Base-by-base conservation (phyloP, 1,140 invertebrate species). In the Drosophila setifemur region DNA sequence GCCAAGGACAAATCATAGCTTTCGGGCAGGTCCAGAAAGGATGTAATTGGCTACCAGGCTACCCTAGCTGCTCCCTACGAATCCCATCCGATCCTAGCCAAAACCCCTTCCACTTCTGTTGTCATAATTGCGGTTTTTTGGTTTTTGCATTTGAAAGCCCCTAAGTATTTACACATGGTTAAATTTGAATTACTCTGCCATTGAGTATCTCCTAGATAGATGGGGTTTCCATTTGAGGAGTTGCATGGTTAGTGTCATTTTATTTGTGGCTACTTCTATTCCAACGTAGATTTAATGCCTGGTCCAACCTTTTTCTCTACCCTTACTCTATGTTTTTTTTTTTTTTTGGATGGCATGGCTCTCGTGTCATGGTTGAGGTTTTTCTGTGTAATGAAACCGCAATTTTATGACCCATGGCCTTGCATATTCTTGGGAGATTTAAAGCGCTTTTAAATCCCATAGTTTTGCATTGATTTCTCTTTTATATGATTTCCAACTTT, bases 101-200 rank as follows among this genome's bases (percentile, higher is more conserved):
- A 70, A 50, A 42, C 29, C 12, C 25, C 44, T 19, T 16, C 16
- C 54, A 23, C 31, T 28, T 14, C 47, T 54, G 61, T 57, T 64
- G 74, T 79, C 79, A 83, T 85, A 83, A 85, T 83, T 85, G 79
- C 57, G 79, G 79, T 74, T 67, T 52, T 55, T 11, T 44, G 43
- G 48, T 31, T 53, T 67, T 49, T 79, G 60, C 58, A 68, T 78
- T 79, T 86, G 57, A 68, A 86, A 61, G 14, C 66, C 54, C 48
- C 52, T 68, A 86, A 85, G 75, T 81, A 85, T 86, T 85, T 85
- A 79, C 79, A 86, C 79, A 86, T 86, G 81, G 81, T 86, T 86
- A 86, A 73, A 57, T 86, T 63, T 73, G 76, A 86, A 86, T 86
- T 67, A 79, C 66, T 47, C 33, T 11, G 39, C 21, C 60, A 47